Base-by-base conservation (phyloP, 2,113 vertebrate genomes). In the Notechis scutatus region DNA sequence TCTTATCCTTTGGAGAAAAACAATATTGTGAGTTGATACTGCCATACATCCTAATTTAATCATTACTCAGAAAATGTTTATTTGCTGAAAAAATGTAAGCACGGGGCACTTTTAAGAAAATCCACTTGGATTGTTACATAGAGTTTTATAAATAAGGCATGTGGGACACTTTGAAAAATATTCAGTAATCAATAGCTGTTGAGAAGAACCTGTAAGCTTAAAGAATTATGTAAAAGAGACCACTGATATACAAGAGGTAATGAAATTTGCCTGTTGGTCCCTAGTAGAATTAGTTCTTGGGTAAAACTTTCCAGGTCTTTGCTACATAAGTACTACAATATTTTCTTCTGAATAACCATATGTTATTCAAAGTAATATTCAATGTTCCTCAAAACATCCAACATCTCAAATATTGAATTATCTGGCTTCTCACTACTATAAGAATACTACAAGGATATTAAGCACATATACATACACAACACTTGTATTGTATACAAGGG, bases 31-130 rank as follows among this genome's bases (percentile, higher is more conserved):
- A 91, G 6, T 94, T 93, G 91, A 0, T 94, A 81, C 86, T 91
- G 42, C 87, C 90, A 18, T 96, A 96, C 92, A 95, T 96, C 91
- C 45, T 95, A 89, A 96, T 97, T 97, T 97, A 96, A 42, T 93
- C n/a, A 89, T 90, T 85, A 93, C 61, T 89, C 93, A 91, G 87
- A 90, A 94, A 96, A 96, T 50, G 96, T 93, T 90, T 85, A 42
- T 26, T 93, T 94, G 88, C 54, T 95, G 93, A 90, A 95, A 95
- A 34, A n/a, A 52, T 94, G 69, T 86, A 93, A 92, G 0, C 74
- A 42, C 6, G 42, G 94, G 88, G 1, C 57, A 95, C 39, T 88
- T 95, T 96, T 93, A 69, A 90, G 95, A 59, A 92, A 90, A 92
- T 69, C 90, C 94, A 92, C 47, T 90, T 86, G 94, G 11, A 93